Percentiles rank a stretch among this genome's conserved stretches.
phyloP scores from a whole-genome alignment of 2,888 invertebrate genomes.

The Zaprionus bogoriensis region DNA sequence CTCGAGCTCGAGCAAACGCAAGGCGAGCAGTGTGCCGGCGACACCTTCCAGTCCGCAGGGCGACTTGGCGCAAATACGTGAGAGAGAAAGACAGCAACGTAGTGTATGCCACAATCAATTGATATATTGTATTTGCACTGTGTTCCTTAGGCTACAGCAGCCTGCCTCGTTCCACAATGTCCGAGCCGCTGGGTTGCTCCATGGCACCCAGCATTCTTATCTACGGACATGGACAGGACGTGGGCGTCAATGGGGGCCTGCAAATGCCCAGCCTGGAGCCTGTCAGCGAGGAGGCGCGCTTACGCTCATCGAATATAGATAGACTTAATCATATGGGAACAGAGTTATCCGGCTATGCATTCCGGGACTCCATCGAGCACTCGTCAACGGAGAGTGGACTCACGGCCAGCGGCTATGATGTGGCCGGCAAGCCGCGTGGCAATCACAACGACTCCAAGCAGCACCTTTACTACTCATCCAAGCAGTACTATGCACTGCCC shows the following conservation, averaged over 20 bases:
- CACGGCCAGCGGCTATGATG: conserved; percentile 73
- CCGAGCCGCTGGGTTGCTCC: conserved; percentile 86
- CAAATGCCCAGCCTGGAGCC: conserved; percentile 85
- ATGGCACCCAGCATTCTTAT: conserved; percentile 82
- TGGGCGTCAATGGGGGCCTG: conserved; percentile 51
- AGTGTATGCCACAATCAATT: background rate
- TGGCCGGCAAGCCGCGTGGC: conserved; percentile 54
- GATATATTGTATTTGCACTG: background rate
- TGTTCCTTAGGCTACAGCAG: conserved; percentile 89
- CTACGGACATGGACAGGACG: conserved; percentile 81
- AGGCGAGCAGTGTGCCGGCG: conserved; percentile 93
- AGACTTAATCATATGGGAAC: conserved; percentile 60
- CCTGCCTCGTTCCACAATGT: conserved; percentile 92
- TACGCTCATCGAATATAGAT: conserved; percentile 79
- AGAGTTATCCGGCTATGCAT: conserved; percentile 85
- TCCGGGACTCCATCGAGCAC: conserved; percentile 90
- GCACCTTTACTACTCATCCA: conserved; percentile 66
- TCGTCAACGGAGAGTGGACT: conserved; percentile 91
- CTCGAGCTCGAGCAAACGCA: conserved; percentile 86
- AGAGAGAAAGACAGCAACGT: conserved; percentile 42
- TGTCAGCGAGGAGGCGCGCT: conserved; percentile 86
- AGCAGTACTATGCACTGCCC: conserved; percentile 66
- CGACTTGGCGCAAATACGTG: conserved; percentile 85
- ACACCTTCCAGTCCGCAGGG: conserved; percentile 91
- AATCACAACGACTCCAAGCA: conserved; percentile 63